phyloP scores from a whole-genome alignment of 1,140 invertebrate species.

The Temnothorax nylanderi region DNA sequence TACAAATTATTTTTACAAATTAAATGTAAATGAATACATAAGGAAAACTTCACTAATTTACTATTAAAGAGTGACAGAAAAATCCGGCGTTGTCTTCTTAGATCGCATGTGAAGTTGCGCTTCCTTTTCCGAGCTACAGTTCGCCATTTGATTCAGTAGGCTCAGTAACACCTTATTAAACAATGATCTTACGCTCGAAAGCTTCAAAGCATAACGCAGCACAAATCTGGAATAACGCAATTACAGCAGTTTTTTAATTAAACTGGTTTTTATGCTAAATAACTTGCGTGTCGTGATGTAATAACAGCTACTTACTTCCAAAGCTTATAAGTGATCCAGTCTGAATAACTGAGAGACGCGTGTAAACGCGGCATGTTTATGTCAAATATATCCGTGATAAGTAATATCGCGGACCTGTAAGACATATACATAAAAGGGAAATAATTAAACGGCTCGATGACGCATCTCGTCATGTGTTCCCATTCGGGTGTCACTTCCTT shows the following conservation, averaged over 20 bases:
- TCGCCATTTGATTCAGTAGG: neutral
- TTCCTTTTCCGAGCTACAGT: neutral
- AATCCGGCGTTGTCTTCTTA: neutral
- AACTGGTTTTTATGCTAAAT: neutral
- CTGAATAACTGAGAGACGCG: conserved; percentile 70
- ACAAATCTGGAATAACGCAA: conserved; percentile 19
- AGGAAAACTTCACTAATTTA: neutral
- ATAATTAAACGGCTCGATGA: conserved; percentile 47
- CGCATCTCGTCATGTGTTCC: conserved; percentile 84
- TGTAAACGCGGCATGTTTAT: conserved; percentile 74
- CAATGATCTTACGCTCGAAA: neutral
- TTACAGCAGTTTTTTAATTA: neutral
- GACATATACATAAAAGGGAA: neutral
- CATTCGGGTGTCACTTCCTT: conserved; percentile 78
- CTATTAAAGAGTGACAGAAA: neutral
- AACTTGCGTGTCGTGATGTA: neutral
- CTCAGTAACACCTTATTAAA: neutral
- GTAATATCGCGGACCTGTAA: neutral
- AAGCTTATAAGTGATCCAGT: conserved; percentile 61
- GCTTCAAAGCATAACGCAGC: neutral
- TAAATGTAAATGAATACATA: neutral
- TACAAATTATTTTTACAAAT: too few relatives aligned
- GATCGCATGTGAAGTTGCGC: neutral
- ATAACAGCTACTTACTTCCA: neutral
- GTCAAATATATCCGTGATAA: neutral